A percentile compares a stretch with the other conserved stretches of the same genome.
Conservation (phyloP, 2,888 invertebrate species). For the Scaptomyza cyrtandrae region DNA sequence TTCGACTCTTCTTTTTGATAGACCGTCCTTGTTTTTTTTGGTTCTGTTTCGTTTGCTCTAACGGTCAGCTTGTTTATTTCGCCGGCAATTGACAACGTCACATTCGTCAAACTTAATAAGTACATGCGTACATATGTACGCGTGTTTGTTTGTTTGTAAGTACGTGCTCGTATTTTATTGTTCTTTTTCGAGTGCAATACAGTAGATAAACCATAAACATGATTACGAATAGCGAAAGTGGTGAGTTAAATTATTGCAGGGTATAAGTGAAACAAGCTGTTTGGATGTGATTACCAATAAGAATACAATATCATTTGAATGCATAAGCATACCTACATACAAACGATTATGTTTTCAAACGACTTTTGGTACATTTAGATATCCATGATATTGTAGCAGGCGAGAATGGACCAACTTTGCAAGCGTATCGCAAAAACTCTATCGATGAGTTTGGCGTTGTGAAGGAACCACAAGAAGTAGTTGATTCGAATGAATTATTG, state of each 20-base stretch:
- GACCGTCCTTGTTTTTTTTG: slow-evolving; percentile 1
- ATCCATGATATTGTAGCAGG: slow-evolving; percentile 47
- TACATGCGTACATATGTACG: background rate
- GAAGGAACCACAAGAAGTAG: background rate
- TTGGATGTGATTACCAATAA: background rate
- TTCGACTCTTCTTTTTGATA: too few relatives aligned
- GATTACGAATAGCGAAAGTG: slow-evolving; percentile 46
- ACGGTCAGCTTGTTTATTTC: slow-evolving; percentile 11
- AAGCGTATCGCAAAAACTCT: slow-evolving; percentile 40
- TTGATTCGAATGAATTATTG: slow-evolving; percentile 42
- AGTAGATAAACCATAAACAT: background rate
- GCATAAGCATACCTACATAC: too few relatives aligned
- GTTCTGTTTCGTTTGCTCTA: slow-evolving; percentile 10
- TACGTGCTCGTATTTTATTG: background rate
- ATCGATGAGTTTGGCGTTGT: slow-evolving; percentile 19
- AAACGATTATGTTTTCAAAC: background rate
- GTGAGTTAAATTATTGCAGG: slow-evolving; percentile 44
- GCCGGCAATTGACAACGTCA: slow-evolving; percentile 12
- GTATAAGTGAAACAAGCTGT: background rate
- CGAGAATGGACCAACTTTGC: slow-evolving; percentile 46
- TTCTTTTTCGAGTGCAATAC: slow-evolving; percentile 12
- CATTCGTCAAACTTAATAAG: slow-evolving; percentile 11
- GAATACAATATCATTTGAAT: background rate
- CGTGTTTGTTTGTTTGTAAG: background rate
- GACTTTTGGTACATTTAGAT: background rate